Base-by-base conservation (phyloP, 37 sponge, comb jelly and placozoan genomes). In the Tethya wilhelma region DNA sequence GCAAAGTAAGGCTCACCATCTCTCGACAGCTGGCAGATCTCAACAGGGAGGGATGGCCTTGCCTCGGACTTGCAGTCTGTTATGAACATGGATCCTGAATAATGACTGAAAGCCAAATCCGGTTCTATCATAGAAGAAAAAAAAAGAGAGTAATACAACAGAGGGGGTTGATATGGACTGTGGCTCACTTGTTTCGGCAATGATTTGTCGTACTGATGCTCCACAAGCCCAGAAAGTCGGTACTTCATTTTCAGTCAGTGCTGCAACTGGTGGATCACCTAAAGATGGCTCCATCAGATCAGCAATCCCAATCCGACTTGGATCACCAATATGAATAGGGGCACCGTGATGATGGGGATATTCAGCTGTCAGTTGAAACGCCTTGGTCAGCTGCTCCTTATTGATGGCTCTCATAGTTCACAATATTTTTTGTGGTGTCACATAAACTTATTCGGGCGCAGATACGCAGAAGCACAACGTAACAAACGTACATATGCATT, bases 181-280 rank as follows among this genome's bases (percentile, higher is more conserved):
- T n/a, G n/a, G n/a, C n/a, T n/a, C n/a, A n/a, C n/a, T n/a, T n/a
- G n/a, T n/a, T n/a, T n/a, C 46, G 17, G 44, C 5, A 0, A 92
- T 67, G 0, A n/a, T n/a, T n/a, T n/a, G n/a, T n/a, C n/a, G n/a
- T n/a, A n/a, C n/a, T 17, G 17, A 49, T 49, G 55, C 89, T 38
- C 98, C 98, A 79, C 98, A 97, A 0, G 91, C 93, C 98, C 98
- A 97, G 79, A 97, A 97, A 38, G 93, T 93, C 49, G 90, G 93
- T 5, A 97, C 91, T 31, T 85, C 89, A 12, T 69, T 92, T 7
- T 74, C 87, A 4, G 64, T 62, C 0, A 87, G 23, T 23, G 25
- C 56, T 2, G 80, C 44, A 1, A 34, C 74, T 1, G 66, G 44
- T 8, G 63, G 40, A 41, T 87, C 89, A 14, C 91, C 95, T 20